phyloP scores from a whole-genome alignment of 2,888 invertebrate genomes.

The Diaperis boleti region DNA sequence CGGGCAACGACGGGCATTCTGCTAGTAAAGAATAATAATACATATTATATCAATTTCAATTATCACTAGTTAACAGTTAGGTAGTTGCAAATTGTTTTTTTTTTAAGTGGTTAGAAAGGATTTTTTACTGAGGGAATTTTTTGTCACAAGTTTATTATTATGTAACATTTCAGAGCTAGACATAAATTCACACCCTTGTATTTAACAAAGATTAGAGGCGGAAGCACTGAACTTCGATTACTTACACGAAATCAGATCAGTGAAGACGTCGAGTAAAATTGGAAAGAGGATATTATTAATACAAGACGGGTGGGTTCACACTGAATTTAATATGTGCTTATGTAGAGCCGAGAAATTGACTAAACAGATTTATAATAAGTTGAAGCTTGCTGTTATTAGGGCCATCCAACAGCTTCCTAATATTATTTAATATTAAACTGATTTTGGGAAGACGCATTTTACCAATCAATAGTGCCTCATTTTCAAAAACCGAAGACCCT shows the following conservation, averaged over 20 bases:
- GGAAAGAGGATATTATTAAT: conserved; percentile 42
- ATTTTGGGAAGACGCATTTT: conserved; percentile 26
- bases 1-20: too few relatives aligned
- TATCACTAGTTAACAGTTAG: too few relatives aligned
- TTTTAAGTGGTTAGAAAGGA: too few relatives aligned
- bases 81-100: too few relatives aligned
- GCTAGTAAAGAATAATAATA: too few relatives aligned
- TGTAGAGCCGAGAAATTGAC: conserved; percentile 34
- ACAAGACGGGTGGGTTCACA: conserved; percentile 38
- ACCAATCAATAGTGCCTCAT: too few relatives aligned
- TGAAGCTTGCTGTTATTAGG: conserved; percentile 30
- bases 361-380: conserved; percentile 40
- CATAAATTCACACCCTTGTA: conserved; percentile 30
- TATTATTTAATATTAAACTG: conserved; percentile 36
- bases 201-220: conserved; percentile 32
- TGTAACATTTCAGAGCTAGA: conserved; percentile 26
- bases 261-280: conserved; percentile 35
- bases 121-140: not conserved
- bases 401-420: conserved; percentile 21
- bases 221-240: conserved; percentile 42
- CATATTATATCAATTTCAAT: too few relatives aligned
- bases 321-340: conserved; percentile 41
- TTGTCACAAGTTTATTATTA: not conserved
- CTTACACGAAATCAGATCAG: conserved; percentile 39
- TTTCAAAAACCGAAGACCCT: too few relatives aligned